phyloP scores from a whole-genome alignment of 2,113 vertebrate species.

The Syrrhaptes paradoxus region DNA sequence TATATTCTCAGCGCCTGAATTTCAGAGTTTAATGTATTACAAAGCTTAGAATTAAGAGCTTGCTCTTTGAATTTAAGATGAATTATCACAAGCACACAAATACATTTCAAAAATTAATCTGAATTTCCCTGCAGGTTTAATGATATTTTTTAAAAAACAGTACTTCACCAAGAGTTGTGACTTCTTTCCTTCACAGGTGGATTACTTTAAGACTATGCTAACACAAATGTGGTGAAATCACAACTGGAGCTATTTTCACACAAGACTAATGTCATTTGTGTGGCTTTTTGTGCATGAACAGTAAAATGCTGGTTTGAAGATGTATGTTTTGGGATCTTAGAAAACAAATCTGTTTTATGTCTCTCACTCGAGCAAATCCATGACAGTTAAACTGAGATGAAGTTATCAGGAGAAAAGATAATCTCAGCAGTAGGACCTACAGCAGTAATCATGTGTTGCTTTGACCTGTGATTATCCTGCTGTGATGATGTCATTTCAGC shows the following conservation, averaged over 20 bases:
- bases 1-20: conserved; percentile 19
- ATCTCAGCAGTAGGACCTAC: background rate
- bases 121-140: background rate
- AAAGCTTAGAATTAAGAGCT: conserved; percentile 51
- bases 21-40: conserved; percentile 39
- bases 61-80: conserved; percentile 29
- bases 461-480: background rate
- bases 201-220: background rate
- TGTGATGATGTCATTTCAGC: background rate
- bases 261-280: background rate
- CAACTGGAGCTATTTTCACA: background rate
- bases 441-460: background rate
- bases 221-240: background rate
- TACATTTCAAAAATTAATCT: background rate
- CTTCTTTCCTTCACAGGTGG: background rate
- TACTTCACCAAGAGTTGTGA: background rate
- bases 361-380: background rate
- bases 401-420: background rate
- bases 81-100: conserved; percentile 34
- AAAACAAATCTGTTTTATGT: conserved; percentile 28
- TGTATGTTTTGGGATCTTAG: conserved; percentile 38
- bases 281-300: background rate
- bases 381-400: background rate
- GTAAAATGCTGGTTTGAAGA: conserved; percentile 33
- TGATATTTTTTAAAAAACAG: background rate